These are phyloP conservation scores for Toxostoma redivivum DNA, from an alignment of 2,113 vertebrate genomes.

Conservation along the genomic window DNA sequence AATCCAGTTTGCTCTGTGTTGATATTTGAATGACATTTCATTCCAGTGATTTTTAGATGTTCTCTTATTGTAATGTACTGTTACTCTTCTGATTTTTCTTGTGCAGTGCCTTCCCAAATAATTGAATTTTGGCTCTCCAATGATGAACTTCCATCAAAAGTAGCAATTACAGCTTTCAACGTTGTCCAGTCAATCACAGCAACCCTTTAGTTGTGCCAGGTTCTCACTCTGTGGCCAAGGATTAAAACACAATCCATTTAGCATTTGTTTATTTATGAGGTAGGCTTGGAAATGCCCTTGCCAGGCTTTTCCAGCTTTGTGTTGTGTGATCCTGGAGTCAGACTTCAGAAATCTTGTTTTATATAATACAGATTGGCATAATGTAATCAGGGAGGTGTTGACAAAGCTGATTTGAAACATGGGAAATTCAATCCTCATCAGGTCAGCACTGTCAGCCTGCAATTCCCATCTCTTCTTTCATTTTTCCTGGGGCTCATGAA, in stretches of 20 bases:
- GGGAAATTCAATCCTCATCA: not conserved
- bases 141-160: not conserved
- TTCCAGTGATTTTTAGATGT: not conserved
- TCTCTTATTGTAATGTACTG: not conserved
- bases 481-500: not conserved
- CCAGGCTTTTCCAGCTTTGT: not conserved
- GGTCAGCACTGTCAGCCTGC: constrained; percentile 1
- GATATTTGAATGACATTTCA: not conserved
- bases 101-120: not conserved
- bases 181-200: not conserved
- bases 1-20: not conserved
- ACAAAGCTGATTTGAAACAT: not conserved
- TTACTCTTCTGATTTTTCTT: not conserved
- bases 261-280: not conserved
- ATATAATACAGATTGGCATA: not conserved
- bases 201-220: not conserved
- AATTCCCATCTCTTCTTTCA: not conserved
- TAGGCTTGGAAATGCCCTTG: not conserved
- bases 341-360: not conserved
- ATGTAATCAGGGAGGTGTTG: constrained; percentile 17
- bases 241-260: not conserved
- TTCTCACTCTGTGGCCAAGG: not conserved
- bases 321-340: not conserved
- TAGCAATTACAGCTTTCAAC: not conserved
- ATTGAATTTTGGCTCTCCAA: not conserved